Evolutionary conservation across 2,113 vertebrate species (phyloP), one percentile per base, ranked within the genome.

Genomic region (Isurus oxyrinchus): DNA sequence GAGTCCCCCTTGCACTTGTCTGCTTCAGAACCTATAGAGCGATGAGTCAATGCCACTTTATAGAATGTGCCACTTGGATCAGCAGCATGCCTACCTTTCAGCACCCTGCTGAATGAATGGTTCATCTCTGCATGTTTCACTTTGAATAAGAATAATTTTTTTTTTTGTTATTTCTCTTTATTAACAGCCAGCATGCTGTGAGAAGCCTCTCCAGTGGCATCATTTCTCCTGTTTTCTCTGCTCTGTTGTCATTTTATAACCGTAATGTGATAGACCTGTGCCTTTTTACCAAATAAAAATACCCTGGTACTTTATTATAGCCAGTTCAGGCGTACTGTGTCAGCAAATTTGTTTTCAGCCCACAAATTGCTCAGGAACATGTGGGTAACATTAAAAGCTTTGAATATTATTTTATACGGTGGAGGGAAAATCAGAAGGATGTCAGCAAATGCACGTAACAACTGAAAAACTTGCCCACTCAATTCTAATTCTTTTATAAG

Each of bases 181-280:
- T 98, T 98, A 98, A 98, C 98, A 98, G 97, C 97, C 97, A 97
- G 97, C 97, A 98, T 96, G 96, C 97, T 97, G 97, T 97, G 98
- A 98, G 96, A 97, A 94, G 76, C 5, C 96, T 97, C 96, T 95
- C 91, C 96, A 59, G 96, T 97, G 97, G 96, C 96, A 98, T 97
- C 97, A 97, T 97, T 93, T 96, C 81, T 96, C 96, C 96, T 96
- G 97, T 40, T 96, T 97, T 55, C 5, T 69, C 27, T 94, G 97
- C 96, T 96, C 93, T 53, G 66, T 97, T 97, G 97, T 72, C 66
- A 94, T 63, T 95, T 49, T 95, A 27, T 95, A 49, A 76, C 14
- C 94, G 67, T 72, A 95, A 72, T 76, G 25, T 95, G 94, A 95
- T 55, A 35, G 66, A 55, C 66, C 66, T 23, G 49, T 55, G 31